These are phyloP conservation scores for Agrochola lychnidis DNA, from an alignment of 2,888 invertebrate genomes.

Conservation along the genomic window DNA sequence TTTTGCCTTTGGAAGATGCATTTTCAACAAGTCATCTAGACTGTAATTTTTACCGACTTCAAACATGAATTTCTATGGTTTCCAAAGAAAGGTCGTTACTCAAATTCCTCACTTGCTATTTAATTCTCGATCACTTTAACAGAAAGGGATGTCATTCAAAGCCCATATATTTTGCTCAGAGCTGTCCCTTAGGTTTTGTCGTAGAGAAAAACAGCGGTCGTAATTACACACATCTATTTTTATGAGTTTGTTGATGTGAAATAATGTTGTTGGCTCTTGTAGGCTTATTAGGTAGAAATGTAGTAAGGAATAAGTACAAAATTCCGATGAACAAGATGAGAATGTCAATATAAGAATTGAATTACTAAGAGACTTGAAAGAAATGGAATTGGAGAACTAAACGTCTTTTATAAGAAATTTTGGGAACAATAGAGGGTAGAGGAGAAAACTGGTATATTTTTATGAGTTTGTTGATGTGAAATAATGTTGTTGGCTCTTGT, in stretches of 20 bases:
- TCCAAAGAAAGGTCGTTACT: slow-evolving; percentile 16
- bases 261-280: slow-evolving; percentile 56
- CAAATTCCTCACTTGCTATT: slow-evolving; percentile 41
- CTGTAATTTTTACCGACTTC: background rate
- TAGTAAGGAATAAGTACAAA: slow-evolving; percentile 19
- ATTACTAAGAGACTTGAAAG: background rate
- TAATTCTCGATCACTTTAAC: slow-evolving; percentile 45
- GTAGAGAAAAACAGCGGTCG: slow-evolving; percentile 58
- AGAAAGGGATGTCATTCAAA: slow-evolving; percentile 54
- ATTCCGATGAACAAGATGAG: slow-evolving; percentile 21
- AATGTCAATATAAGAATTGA: slow-evolving; percentile 12
- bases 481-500: slow-evolving; percentile 56
- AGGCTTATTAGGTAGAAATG: slow-evolving; percentile 29
- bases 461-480: slow-evolving; percentile 66
- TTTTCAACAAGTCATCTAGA: background rate
- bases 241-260: slow-evolving; percentile 66
- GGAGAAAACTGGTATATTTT: slow-evolving; percentile 65
- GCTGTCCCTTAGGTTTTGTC: slow-evolving; percentile 59
- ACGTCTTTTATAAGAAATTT: background rate
- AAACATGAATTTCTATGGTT: background rate
- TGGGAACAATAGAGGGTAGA: background rate
- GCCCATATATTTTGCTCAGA: slow-evolving; percentile 58
- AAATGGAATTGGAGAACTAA: background rate
- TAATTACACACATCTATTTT: slow-evolving; percentile 67
- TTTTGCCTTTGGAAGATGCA: background rate